Base-by-base conservation (phyloP, 2,888 invertebrate species). In the Saturnia pavonia region DNA sequence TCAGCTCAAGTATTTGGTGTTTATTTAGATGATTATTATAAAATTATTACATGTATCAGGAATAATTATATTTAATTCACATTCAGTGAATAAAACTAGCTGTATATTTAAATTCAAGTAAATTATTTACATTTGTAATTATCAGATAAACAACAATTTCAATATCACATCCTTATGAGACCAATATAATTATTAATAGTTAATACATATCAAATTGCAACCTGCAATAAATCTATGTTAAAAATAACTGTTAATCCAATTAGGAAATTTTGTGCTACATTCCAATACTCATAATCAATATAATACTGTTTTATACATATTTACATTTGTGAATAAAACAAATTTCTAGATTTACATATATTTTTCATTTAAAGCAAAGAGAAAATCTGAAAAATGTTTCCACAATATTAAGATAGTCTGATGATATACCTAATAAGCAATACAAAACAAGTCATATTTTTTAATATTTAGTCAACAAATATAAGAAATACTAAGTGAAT, bases 91-190 rank as follows among this genome's bases (percentile, higher is more conserved):
- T 57, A 40, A 68, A 69, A 57, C 60, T 63, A 72, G 40, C 71
- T 67, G 63, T 69, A 14, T 57, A 57, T 71, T 69, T 71, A 34
- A 60, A 63, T 14, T 27, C 63, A 63, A 63, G 19, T 63, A 63
- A 34, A 27, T 43, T 67, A 45, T 67, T 4, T 68, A 48, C 45
- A 68, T 68, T 68, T 57, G 42, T 70, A 67, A 27, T 66, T 65
- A 74, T 74, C 73, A 72, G 66, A 73, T 69, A 42, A 71, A 65
- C 42, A 71, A 77, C 68, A 69, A 80, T 75, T 80, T 80, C 79
- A 82, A 84, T 90, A 91, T 90, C 91, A 90, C 90, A 91, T 75
- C 42, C 65, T 76, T 80, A 85, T 88, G 91, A 91, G 91, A 91
- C 91, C 90, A 91, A 85, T 83, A 87, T 77, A 83, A 79, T 77